These are phyloP conservation scores for Agapornis canus DNA, from an alignment of 2,797 vertebrate species.

Conservation along the genomic window DNA sequence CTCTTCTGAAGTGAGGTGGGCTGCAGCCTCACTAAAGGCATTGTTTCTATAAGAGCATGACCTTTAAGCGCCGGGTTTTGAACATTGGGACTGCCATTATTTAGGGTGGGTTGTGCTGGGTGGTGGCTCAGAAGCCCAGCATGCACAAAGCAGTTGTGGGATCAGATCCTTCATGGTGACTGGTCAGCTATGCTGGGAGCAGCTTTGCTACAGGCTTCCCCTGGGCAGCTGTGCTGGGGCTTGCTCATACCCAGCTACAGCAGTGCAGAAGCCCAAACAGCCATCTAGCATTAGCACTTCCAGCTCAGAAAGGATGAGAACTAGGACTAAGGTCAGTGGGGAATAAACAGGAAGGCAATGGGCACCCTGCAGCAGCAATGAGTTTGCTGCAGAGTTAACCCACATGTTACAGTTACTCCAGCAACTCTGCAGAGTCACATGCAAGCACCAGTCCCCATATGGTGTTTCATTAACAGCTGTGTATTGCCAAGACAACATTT, in stretches of 20 bases:
- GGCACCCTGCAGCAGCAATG: not conserved
- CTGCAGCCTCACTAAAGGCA: not conserved
- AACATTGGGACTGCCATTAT: not conserved
- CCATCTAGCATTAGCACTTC: not conserved
- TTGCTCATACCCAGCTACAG: not conserved
- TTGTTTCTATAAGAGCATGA: rapidly evolving
- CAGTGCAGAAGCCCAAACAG: not conserved
- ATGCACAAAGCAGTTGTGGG: not conserved
- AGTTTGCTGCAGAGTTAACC: not conserved
- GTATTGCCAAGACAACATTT: not conserved
- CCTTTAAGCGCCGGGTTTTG: not conserved
- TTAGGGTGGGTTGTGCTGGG: rapidly evolving
- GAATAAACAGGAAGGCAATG: not conserved
- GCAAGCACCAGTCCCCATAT: not conserved
- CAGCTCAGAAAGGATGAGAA: not conserved
- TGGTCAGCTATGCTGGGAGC: not conserved
- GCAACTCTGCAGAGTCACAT: not conserved
- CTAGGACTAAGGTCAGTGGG: not conserved
- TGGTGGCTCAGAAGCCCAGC: not conserved
- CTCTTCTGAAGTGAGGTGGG: not conserved
- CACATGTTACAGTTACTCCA: not conserved
- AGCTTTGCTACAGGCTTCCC: not conserved
- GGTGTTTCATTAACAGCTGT: not conserved
- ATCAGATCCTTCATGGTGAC: not conserved
- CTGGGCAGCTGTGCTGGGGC: not conserved